Conservation (phyloP, 2,113 vertebrate genomes). For the Agapornis roseicollis region DNA sequence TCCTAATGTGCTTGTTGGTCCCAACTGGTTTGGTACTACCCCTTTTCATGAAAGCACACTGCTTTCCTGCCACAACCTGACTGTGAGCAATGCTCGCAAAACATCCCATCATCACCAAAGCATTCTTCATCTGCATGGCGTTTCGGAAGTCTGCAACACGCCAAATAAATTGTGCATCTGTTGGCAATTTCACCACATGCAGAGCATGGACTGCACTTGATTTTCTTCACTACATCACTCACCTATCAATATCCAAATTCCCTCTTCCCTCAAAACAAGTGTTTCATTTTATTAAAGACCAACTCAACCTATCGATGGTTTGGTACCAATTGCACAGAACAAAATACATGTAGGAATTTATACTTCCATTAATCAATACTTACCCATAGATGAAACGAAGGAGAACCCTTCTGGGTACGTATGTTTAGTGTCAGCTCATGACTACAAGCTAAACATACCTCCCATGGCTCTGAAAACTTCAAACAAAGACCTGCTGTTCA, state of each 20-base stretch:
- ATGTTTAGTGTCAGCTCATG: conserved; percentile 43
- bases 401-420: conserved; percentile 21
- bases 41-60: not conserved
- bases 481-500: conserved; percentile 70
- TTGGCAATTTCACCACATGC: not conserved
- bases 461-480: conserved; percentile 46
- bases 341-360: not conserved
- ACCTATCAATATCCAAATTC: not conserved
- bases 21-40: not conserved
- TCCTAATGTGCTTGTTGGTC: rapidly evolving
- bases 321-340: not conserved
- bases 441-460: conserved; percentile 37
- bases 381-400: not conserved
- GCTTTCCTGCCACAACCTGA: not conserved
- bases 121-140: not conserved
- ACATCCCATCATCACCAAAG: not conserved
- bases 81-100: not conserved
- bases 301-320: not conserved
- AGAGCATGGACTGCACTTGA: not conserved
- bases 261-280: not conserved
- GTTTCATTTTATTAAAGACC: not conserved
- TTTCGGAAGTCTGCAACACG: not conserved
- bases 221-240: not conserved
- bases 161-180: not conserved
- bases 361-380: conserved; percentile 29